These are phyloP conservation scores for Cryptus viduatorius DNA, from an alignment of 2,888 invertebrate genomes.

Conservation along the genomic window DNA sequence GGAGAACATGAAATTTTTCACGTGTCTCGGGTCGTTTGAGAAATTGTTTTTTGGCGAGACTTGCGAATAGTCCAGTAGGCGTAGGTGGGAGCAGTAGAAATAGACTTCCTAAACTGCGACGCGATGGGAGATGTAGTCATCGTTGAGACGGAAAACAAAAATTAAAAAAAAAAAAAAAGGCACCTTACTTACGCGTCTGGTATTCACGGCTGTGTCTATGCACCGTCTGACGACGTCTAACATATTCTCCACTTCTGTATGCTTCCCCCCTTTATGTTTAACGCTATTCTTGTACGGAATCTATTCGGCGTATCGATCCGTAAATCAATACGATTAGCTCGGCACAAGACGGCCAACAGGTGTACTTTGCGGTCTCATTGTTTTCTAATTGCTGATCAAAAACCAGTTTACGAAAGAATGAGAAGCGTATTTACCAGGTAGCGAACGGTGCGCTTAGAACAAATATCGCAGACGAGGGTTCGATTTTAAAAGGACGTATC, in stretches of 20 bases:
- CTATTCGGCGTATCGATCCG: constrained; percentile 14
- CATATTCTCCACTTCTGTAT: neutral
- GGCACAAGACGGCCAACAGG: constrained; percentile 80
- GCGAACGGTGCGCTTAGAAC: too few relatives aligned
- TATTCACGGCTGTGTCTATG: constrained; percentile 27
- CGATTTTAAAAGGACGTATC: too few relatives aligned
- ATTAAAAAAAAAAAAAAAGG: constrained; percentile 14
- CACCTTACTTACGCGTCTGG: constrained; percentile 45
- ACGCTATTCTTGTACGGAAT: constrained; percentile 15
- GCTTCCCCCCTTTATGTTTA: neutral
- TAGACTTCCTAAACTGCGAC: constrained; percentile 23
- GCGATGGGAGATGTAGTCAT: constrained; percentile 48
- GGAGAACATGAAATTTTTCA: neutral
- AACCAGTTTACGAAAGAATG: neutral
- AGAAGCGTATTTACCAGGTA: neutral
- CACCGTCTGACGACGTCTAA: constrained; percentile 8
- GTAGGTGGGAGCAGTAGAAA: constrained; percentile 35
- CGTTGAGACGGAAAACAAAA: constrained; percentile 7
- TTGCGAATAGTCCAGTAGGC: constrained; percentile 5
- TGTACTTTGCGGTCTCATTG: constrained; percentile 72
- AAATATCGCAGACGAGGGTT: too few relatives aligned
- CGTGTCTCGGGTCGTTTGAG: neutral
- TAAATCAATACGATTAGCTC: constrained; percentile 62
- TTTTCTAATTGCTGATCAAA: constrained; percentile 2
- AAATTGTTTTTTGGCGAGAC: neutral